Conservation (phyloP, 2,113 vertebrate genomes). For the Romanogobio albipinnatus region DNA sequence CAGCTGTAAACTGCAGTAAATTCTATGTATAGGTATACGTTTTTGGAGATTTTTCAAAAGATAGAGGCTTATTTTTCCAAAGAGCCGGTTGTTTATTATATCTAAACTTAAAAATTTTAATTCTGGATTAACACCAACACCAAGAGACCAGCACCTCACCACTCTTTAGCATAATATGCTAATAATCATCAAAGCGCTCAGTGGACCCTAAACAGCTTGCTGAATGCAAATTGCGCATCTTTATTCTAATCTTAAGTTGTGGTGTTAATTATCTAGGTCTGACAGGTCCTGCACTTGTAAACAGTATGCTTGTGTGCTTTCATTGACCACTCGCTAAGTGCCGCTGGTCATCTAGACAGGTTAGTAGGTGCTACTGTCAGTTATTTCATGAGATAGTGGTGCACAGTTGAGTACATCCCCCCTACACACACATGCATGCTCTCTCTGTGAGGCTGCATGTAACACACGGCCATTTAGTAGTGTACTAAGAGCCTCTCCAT, state of each 20-base stretch:
- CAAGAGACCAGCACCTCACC: background rate
- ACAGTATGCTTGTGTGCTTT: slow-evolving; percentile 1
- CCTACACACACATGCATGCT: background rate
- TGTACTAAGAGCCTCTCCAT: slow-evolving; percentile 46
- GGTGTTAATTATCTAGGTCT: slow-evolving; percentile 32
- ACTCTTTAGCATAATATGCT: slow-evolving; percentile 32
- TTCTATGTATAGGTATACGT: background rate
- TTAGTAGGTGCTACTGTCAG: background rate
- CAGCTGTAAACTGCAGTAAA: background rate
- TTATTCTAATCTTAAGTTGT: slow-evolving; percentile 32
- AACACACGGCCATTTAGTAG: slow-evolving; percentile 16
- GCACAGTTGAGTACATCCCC: background rate
- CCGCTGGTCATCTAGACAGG: slow-evolving; percentile 6
- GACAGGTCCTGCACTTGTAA: slow-evolving; percentile 27
- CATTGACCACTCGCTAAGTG: slow-evolving; percentile 31
- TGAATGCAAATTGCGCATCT: slow-evolving; percentile 44
- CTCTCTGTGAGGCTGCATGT: slow-evolving; percentile 19
- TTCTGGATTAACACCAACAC: background rate
- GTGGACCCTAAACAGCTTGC: slow-evolving; percentile 31
- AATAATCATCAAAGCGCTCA: slow-evolving; percentile 37
- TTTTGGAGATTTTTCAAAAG: background rate
- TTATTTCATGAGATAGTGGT: background rate
- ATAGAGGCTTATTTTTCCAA: background rate
- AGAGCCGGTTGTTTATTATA: background rate
- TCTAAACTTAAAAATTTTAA: background rate